Conservation (phyloP, 2,888 invertebrate species). For the Lepidochrysops patricia region DNA sequence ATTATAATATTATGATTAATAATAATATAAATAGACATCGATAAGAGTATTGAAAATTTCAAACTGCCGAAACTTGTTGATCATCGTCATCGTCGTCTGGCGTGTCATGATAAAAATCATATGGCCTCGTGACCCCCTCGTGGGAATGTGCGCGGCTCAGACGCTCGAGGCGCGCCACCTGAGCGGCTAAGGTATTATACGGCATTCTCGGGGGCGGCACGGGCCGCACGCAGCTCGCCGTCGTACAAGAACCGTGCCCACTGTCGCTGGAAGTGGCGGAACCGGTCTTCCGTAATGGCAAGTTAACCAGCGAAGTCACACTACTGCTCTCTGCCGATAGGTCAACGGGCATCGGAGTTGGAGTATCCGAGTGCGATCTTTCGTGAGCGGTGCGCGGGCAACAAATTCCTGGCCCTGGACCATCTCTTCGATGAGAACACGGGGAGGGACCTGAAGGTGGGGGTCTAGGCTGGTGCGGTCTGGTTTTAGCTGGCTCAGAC, state of each 20-base stretch:
- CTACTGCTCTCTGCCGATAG: slow-evolving; percentile 96
- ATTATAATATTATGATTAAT: slow-evolving; percentile 6
- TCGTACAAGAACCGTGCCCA: slow-evolving; percentile 86
- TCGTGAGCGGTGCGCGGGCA: slow-evolving; percentile 83
- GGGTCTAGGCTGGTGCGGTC: slow-evolving; percentile 88
- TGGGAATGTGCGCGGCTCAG: slow-evolving; percentile 89
- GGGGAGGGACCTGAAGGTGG: slow-evolving; percentile 78
- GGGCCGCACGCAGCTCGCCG: slow-evolving; percentile 70
- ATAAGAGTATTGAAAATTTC: slow-evolving; percentile 53
- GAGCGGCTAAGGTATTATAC: slow-evolving; percentile 86
- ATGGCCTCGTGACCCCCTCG: slow-evolving; percentile 86
- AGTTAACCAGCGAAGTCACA: slow-evolving; percentile 92
- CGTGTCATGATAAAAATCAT: slow-evolving; percentile 77
- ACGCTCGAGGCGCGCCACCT: slow-evolving; percentile 88
- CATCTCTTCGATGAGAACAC: slow-evolving; percentile 76
- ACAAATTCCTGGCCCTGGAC: slow-evolving; percentile 64
- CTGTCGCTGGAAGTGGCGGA: slow-evolving; percentile 95
- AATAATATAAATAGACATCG: slow-evolving; percentile 61
- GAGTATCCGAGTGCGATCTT: slow-evolving; percentile 92
- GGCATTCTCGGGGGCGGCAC: slow-evolving; percentile 81
- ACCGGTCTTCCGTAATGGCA: slow-evolving; percentile 91
- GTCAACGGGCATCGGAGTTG: slow-evolving; percentile 88
- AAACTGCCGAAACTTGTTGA: slow-evolving; percentile 71
- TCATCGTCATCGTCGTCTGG: slow-evolving; percentile 71
- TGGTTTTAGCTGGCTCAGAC: slow-evolving; percentile 89